Evolutionary conservation across 2,797 vertebrate species (phyloP).

Genomic region (Sebastolobus alascanus): DNA sequence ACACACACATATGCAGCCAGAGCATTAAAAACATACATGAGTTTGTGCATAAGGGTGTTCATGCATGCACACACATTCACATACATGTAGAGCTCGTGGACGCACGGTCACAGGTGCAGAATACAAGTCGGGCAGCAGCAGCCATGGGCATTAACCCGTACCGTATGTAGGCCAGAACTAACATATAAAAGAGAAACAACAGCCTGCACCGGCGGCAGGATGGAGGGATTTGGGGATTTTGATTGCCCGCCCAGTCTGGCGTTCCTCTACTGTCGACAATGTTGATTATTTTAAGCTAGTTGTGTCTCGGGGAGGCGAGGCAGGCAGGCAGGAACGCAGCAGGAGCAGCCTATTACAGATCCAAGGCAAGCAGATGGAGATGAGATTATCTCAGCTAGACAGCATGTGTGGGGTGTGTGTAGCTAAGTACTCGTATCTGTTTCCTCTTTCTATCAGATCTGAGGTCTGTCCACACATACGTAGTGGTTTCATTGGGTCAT

Average conservation of each 20-base stretch:
- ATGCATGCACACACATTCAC: conserved; percentile 59
- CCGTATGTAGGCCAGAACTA: conserved; percentile 54
- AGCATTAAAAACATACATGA: conserved; percentile 22
- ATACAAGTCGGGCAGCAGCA: conserved; percentile 28
- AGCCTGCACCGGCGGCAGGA: conserved; percentile 34
- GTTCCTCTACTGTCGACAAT: conserved; percentile 45
- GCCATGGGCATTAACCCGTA: conserved; percentile 22
- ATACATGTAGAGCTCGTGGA: conserved; percentile 24
- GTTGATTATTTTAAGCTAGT: conserved; percentile 70
- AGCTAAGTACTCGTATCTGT: conserved; percentile 64
- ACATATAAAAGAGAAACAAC: conserved; percentile 41
- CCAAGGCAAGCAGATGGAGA: conserved; percentile 80
- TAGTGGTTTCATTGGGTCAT: conserved; percentile 32
- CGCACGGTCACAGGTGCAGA: conserved; percentile 51
- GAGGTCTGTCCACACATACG: conserved; percentile 30
- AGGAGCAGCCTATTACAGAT: conserved; percentile 72
- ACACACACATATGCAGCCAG: conserved; percentile 15
- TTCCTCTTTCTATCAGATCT: conserved; percentile 63
- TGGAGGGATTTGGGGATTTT: conserved; percentile 51
- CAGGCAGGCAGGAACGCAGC: conserved; percentile 67
- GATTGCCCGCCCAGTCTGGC: conserved; percentile 47
- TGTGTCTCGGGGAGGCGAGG: conserved; percentile 43
- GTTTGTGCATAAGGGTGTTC: conserved; percentile 42
- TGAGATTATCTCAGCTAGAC: conserved; percentile 81
- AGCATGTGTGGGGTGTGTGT: conserved; percentile 54